phyloP scores from a whole-genome alignment of 1,140 invertebrate species.

The Tenebrio molitor region DNA sequence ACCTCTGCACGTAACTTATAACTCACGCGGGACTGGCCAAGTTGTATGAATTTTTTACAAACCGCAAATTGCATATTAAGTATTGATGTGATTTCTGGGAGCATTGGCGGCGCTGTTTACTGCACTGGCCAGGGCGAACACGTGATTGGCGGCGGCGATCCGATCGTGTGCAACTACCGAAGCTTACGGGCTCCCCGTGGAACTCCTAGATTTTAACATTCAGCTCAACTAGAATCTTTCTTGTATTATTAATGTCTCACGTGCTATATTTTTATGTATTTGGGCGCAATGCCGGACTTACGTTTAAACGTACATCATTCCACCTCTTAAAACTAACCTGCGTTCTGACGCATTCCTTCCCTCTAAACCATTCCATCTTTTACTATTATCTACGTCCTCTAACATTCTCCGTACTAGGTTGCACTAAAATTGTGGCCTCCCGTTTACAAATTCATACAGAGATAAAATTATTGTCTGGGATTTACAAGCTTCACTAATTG shows the following conservation, averaged over 20 bases:
- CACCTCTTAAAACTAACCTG: not conserved
- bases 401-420: no score
- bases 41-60: conserved; percentile 46
- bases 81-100: conserved; percentile 53
- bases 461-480: conserved; percentile 14
- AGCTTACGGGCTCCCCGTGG: conserved; percentile 47
- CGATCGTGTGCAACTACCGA: conserved; percentile 40
- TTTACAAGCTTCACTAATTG: conserved; percentile 28
- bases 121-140: conserved; percentile 20
- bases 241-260: conserved; percentile 57
- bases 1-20: conserved; percentile 38
- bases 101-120: conserved; percentile 43
- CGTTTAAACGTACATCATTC: not conserved
- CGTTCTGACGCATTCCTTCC: not conserved
- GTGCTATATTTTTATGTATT: conserved; percentile 57
- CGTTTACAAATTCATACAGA: conserved; percentile 16
- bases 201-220: conserved; percentile 55
- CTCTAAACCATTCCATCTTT: no score
- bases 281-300: conserved; percentile 47
- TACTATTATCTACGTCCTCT: no score
- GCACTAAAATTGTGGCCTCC: not conserved
- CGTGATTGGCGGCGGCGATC: conserved; percentile 48
- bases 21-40: conserved; percentile 45
- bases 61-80: conserved; percentile 49
- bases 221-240: conserved; percentile 50